Evolutionary conservation across 2,888 invertebrate genomes (phyloP).

Genomic region (Drosophila maculinotata): DNA sequence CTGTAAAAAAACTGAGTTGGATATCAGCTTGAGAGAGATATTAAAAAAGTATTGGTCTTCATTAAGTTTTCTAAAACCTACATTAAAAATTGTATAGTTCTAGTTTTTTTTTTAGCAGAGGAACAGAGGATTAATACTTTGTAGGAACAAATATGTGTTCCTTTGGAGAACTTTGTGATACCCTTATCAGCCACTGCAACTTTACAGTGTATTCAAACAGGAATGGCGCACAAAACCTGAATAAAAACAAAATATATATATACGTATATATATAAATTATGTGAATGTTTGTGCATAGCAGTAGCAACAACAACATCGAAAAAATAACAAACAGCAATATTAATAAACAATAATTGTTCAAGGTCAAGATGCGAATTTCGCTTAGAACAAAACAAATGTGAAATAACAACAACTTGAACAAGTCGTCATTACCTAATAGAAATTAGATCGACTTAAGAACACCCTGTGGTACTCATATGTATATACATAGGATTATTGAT

Average conservation of each 20-base stretch:
- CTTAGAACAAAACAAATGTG: conserved; percentile 65
- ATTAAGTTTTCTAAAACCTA: too few species aligned
- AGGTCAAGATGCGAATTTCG: conserved; percentile 66
- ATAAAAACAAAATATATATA: conserved; percentile 11
- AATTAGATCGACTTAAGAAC: neutral
- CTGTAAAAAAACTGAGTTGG: too few species aligned
- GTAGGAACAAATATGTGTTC: too few species aligned
- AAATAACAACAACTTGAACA: conserved; percentile 46
- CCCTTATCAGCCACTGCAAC: neutral
- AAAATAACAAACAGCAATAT: conserved; percentile 49
- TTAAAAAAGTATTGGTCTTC: too few species aligned
- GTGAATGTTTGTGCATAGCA: conserved; percentile 4
- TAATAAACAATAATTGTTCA: conserved; percentile 76
- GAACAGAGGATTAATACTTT: too few species aligned
- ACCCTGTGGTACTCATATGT: conserved; percentile 8
- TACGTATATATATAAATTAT: conserved; percentile 6
- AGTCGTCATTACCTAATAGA: neutral
- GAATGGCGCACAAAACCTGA: conserved; percentile 10
- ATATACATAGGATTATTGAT: too few species aligned
- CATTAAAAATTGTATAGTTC: too few species aligned
- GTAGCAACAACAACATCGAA: conserved; percentile 21
- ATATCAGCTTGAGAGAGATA: too few species aligned
- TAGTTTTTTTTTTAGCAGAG: too few species aligned
- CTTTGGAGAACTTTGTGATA: neutral
- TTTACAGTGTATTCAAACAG: conserved; percentile 31